Percentiles rank a stretch among this genome's conserved stretches.
These are phyloP conservation scores for Brachylomia viminalis DNA, from an alignment of 2,888 invertebrate species.

Conservation along the genomic window DNA sequence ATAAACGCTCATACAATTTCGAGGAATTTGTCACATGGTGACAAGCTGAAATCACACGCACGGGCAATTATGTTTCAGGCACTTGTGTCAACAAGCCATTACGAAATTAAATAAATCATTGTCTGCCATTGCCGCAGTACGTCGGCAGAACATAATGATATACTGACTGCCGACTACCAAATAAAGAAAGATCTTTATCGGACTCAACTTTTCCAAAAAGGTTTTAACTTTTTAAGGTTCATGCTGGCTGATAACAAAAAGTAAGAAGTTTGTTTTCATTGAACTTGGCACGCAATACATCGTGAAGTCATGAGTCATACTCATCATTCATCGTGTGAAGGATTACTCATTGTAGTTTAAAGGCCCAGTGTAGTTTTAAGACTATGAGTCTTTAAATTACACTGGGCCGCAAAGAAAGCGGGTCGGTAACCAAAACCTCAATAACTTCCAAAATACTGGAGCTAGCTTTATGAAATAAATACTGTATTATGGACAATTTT, in stretches of 20 bases:
- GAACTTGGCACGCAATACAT: constrained; percentile 35
- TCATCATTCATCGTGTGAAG: not conserved
- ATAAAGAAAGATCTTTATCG: constrained; percentile 9
- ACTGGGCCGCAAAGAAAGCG: too few relatives aligned
- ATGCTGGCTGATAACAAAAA: constrained; percentile 28
- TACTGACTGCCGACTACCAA: not conserved
- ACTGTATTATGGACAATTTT: too few relatives aligned
- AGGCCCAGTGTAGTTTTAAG: too few relatives aligned
- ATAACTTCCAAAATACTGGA: too few relatives aligned
- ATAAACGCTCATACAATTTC: not conserved
- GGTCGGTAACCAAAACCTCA: too few relatives aligned
- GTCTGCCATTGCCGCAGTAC: not conserved
- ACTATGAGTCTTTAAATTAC: too few relatives aligned
- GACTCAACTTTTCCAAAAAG: constrained; percentile 7
- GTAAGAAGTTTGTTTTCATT: constrained; percentile 31
- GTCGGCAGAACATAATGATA: not conserved
- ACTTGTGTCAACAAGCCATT: constrained; percentile 43
- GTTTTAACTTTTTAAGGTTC: not conserved
- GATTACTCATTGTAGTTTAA: constrained; percentile 37
- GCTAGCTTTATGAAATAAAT: too few relatives aligned
- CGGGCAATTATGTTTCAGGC: constrained; percentile 26
- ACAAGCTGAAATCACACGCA: constrained; percentile 33
- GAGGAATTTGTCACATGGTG: not conserved
- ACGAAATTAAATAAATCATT: constrained; percentile 41
- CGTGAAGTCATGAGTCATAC: constrained; percentile 36